A percentile compares a stretch with the other conserved stretches of the same genome.
Evolutionary conservation across 2,888 invertebrate genomes (phyloP).

Genomic region (Eilema sororculum): DNA sequence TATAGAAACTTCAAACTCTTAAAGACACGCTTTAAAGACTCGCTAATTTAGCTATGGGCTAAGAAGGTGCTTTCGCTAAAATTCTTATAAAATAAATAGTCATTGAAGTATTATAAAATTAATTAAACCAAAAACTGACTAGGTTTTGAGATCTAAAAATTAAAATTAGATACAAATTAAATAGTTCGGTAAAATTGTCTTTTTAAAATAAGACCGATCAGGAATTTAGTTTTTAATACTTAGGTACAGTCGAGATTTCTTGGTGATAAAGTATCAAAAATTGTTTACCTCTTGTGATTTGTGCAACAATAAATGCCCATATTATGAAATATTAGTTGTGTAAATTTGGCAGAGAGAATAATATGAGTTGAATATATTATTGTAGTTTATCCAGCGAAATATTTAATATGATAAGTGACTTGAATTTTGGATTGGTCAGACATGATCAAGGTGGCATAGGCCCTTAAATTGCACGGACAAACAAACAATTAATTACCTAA

Average conservation of each 20-base stretch:
- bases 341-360: constrained; percentile 42
- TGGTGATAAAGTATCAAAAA: neutral
- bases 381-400: neutral
- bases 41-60: neutral
- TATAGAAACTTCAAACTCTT: too few species aligned
- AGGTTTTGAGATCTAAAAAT: constrained; percentile 46
- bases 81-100: neutral
- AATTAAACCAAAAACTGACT: constrained; percentile 39
- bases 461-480: too few species aligned
- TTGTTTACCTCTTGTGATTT: neutral
- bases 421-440: neutral
- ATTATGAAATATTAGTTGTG: neutral
- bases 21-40: too few species aligned
- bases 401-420: neutral
- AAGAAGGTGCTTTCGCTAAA: neutral
- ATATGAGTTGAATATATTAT: constrained; percentile 26
- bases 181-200: constrained; percentile 39
- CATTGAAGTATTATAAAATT: neutral
- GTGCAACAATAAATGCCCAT: neutral
- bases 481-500: too few species aligned
- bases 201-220: constrained; percentile 43
- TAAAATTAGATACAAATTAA: constrained; percentile 18
- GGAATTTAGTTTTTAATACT: constrained; percentile 23
- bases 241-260: neutral
- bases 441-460: too few species aligned